phyloP scores from a whole-genome alignment of 2,113 vertebrate genomes.

The Todiramphus saurophagus region DNA sequence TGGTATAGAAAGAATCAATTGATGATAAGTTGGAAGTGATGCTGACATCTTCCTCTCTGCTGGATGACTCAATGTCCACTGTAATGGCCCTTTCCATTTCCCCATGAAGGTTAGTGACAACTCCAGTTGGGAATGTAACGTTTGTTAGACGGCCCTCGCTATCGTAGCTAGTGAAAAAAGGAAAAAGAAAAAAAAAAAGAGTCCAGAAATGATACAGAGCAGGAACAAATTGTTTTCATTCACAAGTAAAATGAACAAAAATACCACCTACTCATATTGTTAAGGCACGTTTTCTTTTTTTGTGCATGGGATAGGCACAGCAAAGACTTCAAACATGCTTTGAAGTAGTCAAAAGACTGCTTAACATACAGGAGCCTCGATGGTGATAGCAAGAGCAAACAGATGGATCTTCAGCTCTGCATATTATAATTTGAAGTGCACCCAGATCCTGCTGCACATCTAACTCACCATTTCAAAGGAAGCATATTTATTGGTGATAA shows the following conservation, averaged over 20 bases:
- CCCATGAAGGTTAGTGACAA: conserved; percentile 91
- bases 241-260: conserved; percentile 1
- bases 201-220: conserved; percentile 1
- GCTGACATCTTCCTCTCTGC: conserved; percentile 91
- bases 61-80: conserved; percentile 91
- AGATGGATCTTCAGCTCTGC: conserved; percentile 65
- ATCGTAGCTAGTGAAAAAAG: conserved; percentile 83
- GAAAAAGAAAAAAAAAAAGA: not conserved
- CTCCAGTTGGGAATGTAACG: conserved; percentile 94
- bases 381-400: conserved; percentile 55
- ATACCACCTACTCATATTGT: conserved; percentile 17
- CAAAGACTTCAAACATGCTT: conserved; percentile 73
- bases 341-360: conserved; percentile 74
- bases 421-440: conserved; percentile 71
- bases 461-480: conserved; percentile 75
- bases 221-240: conserved; percentile 44
- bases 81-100: conserved; percentile 90
- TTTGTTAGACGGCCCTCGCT: conserved; percentile 95
- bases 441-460: conserved; percentile 71
- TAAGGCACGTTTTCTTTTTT: conserved; percentile 18
- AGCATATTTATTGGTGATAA: conserved; percentile 63
- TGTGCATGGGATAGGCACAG: conserved; percentile 46
- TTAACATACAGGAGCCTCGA: conserved; percentile 65
- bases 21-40: conserved; percentile 94
- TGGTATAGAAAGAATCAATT: conserved; percentile 91